A percentile compares a stretch with the other conserved stretches of the same genome.
Evolutionary conservation across 2,113 vertebrate species (phyloP).

Genomic region (Apteryx mantelli): DNA sequence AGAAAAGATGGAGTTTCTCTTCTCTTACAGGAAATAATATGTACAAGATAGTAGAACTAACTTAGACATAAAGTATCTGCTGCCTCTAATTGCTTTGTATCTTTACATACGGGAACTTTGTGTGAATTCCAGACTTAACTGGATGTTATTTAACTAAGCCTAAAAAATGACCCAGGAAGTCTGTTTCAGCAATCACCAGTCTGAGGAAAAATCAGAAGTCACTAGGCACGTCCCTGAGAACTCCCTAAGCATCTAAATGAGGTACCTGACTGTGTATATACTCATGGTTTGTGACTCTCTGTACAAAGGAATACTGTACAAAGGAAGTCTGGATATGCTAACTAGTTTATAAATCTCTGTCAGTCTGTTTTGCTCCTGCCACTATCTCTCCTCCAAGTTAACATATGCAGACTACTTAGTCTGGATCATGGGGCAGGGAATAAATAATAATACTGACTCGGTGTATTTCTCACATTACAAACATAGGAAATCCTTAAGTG

Average conservation of each 20-base stretch:
- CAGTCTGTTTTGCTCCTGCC: too few species aligned
- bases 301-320: neutral
- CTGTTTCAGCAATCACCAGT: neutral
- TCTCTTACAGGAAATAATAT: neutral
- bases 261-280: accelerated
- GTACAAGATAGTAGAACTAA: neutral
- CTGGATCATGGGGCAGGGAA: neutral
- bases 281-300: neutral
- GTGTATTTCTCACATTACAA: neutral
- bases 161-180: neutral
- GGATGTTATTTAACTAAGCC: neutral
- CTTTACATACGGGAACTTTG: neutral
- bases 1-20: neutral
- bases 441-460: neutral
- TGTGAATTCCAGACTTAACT: neutral
- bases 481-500: neutral
- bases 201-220: neutral
- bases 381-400: too few species aligned
- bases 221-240: neutral
- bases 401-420: too few species aligned
- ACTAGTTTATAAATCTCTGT: neutral
- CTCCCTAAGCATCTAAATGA: neutral
- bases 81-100: neutral
- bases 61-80: neutral
- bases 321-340: neutral